These are phyloP conservation scores for Dasysyrphus albostriatus DNA, from an alignment of 2,888 invertebrate species.

Conservation along the genomic window DNA sequence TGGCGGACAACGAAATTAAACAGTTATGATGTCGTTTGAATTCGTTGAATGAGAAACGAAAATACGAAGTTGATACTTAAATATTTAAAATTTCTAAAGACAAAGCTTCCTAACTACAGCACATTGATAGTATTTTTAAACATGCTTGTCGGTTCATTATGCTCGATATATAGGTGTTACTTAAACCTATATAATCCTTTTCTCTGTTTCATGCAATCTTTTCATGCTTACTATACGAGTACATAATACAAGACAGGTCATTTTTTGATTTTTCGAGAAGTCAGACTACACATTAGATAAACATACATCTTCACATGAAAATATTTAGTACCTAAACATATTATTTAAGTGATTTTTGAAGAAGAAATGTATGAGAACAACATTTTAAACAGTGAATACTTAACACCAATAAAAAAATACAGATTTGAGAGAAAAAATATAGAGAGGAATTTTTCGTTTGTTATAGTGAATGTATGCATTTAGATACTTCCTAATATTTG, in stretches of 20 bases:
- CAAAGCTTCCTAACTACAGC: conserved; percentile 53
- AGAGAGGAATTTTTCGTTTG: conserved; percentile 3
- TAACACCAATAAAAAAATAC: conserved; percentile 37
- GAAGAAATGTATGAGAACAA: conserved; percentile 18
- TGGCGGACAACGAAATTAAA: background rate
- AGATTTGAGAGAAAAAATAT: background rate
- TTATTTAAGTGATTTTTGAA: background rate
- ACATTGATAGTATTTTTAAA: conserved; percentile 47
- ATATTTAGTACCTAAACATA: background rate
- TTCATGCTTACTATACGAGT: conserved; percentile 42
- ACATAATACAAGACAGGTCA: conserved; percentile 33
- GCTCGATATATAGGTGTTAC: conserved; percentile 1
- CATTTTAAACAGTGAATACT: conserved; percentile 40
- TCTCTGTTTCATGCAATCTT: conserved; percentile 55
- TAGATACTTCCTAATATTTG: background rate
- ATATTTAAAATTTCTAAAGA: background rate
- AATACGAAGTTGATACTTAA: conserved; percentile 43
- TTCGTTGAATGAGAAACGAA: background rate
- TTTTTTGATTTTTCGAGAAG: background rate
- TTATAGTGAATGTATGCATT: background rate
- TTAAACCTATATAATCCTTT: conserved; percentile 7
- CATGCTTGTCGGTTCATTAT: conserved; percentile 56
- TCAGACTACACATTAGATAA: conserved; percentile 5
- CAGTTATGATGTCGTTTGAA: background rate
- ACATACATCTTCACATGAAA: conserved; percentile 28